phyloP scores from a whole-genome alignment of 1,140 invertebrate species.

The Papilio machaon region DNA sequence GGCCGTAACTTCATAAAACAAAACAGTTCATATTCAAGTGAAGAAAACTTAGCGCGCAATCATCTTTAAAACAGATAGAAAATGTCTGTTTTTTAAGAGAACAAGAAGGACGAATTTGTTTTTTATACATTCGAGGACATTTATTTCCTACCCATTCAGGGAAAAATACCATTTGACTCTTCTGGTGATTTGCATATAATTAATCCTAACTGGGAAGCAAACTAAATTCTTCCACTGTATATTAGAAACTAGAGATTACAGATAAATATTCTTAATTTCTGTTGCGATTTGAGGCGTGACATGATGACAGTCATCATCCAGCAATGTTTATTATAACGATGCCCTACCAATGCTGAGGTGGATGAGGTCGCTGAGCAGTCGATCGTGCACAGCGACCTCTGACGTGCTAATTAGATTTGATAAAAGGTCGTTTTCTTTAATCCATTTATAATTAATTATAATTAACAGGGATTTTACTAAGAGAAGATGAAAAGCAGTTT shows the following conservation, averaged over 20 bases:
- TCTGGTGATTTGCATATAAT: too few relatives aligned
- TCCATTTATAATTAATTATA: conserved; percentile 21
- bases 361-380: conserved; percentile 15
- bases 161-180: too few relatives aligned
- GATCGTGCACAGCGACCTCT: background rate
- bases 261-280: background rate
- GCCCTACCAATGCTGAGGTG: conserved; percentile 17
- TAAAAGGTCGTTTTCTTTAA: conserved; percentile 29
- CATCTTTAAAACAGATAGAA: too few relatives aligned
- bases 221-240: too few relatives aligned
- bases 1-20: too few relatives aligned
- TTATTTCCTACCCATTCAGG: too few relatives aligned
- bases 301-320: background rate
- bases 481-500: background rate
- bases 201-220: too few relatives aligned
- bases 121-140: too few relatives aligned
- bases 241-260: background rate
- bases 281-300: background rate
- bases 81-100: too few relatives aligned
- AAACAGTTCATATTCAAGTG: too few relatives aligned
- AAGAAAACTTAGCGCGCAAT: too few relatives aligned
- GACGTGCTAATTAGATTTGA: conserved; percentile 9
- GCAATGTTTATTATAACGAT: background rate
- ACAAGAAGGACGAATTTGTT: too few relatives aligned
- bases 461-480: background rate